These are phyloP conservation scores for Aricia artaxerxes DNA, from an alignment of 2,888 invertebrate genomes.

Conservation along the genomic window DNA sequence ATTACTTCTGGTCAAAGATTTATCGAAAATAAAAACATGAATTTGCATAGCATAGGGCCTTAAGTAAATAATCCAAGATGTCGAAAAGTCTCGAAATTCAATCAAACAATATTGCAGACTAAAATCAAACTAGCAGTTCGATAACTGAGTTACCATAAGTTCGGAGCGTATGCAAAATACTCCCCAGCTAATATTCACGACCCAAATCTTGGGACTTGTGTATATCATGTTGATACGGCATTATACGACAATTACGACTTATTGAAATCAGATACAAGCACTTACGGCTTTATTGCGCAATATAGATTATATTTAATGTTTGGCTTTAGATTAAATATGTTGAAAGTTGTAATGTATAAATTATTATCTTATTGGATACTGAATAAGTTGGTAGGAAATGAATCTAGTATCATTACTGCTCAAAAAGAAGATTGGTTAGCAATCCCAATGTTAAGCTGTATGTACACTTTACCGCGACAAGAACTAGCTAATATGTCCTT, in stretches of 20 bases:
- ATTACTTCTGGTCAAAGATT: no score
- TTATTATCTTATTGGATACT: no score
- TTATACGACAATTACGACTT: neutral
- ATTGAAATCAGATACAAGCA: constrained; percentile 1
- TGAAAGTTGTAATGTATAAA: neutral
- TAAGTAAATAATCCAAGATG: neutral
- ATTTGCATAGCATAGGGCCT: no score
- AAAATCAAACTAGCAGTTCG: constrained; percentile 16
- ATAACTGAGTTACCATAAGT: constrained; percentile 11
- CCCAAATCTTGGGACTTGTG: constrained; percentile 4
- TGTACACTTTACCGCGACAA: no score
- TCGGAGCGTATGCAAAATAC: constrained; percentile 30
- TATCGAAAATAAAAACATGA: no score
- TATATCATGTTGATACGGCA: constrained; percentile 9
- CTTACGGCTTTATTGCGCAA: neutral
- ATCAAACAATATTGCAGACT: constrained; percentile 14
- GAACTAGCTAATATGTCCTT: no score
- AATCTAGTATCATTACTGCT: no score
- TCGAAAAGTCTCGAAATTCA: neutral
- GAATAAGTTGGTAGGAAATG: no score
- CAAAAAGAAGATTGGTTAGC: no score
- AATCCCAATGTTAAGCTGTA: no score
- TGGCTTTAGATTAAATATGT: neutral
- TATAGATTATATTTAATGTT: neutral
- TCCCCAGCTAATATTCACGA: constrained; percentile 28